A percentile compares a stretch with the other conserved stretches of the same genome.
phyloP scores from a whole-genome alignment of 1,140 invertebrate genomes.

The Drosophila eugracilis region DNA sequence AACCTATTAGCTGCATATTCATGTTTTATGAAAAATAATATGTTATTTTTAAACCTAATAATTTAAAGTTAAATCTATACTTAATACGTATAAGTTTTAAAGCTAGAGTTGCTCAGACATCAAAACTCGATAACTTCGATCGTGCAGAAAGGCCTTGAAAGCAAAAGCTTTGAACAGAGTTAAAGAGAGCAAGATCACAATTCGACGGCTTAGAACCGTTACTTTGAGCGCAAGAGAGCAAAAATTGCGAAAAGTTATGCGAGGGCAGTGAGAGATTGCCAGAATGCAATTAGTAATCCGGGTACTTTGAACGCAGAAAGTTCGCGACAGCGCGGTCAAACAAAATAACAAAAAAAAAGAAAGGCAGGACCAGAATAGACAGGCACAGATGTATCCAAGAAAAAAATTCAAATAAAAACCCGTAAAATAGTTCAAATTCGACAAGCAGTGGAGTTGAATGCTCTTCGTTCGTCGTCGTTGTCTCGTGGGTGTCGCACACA shows the following conservation, averaged over 20 bases:
- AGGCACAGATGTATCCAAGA: slow-evolving; percentile 24
- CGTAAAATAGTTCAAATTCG: slow-evolving; percentile 22
- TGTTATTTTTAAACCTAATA: too few relatives aligned
- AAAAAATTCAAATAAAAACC: slow-evolving; percentile 10
- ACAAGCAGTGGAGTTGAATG: slow-evolving; percentile 39
- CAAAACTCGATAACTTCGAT: too few relatives aligned
- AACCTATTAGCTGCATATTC: not conserved
- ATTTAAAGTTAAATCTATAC: too few relatives aligned
- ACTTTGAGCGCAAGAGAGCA: not conserved
- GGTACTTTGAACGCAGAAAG: slow-evolving; percentile 17
- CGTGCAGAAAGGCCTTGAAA: not conserved
- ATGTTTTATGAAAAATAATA: not conserved
- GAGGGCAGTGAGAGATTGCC: slow-evolving; percentile 19
- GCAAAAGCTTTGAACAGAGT: not conserved
- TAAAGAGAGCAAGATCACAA: slow-evolving; percentile 6
- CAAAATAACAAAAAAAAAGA: not conserved
- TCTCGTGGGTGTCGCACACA: slow-evolving; percentile 34
- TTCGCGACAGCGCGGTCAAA: slow-evolving; percentile 34
- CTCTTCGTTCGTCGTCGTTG: slow-evolving; percentile 30
- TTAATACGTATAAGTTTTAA: too few relatives aligned
- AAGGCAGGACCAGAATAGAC: slow-evolving; percentile 27
- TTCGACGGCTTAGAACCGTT: slow-evolving; percentile 2
- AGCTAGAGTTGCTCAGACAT: too few relatives aligned
- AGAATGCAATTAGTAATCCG: slow-evolving; percentile 13
- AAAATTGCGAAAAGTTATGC: not conserved